Evolutionary conservation across 2,888 invertebrate species (phyloP).

Genomic region (Scrobipalpa atriplicella): DNA sequence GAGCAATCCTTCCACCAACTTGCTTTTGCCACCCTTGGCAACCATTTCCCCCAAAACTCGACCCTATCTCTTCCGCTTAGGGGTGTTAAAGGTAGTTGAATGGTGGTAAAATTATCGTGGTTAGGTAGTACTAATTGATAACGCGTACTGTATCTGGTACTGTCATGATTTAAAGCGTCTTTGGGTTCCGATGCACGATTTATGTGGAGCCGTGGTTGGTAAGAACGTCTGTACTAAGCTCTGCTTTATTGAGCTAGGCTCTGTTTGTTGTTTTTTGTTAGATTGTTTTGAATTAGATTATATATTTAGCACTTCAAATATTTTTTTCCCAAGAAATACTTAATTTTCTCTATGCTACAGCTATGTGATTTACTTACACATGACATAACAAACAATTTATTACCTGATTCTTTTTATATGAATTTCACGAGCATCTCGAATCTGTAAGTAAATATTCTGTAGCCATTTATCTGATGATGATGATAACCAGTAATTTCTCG

Average conservation of each 20-base stretch:
- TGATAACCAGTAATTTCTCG: neutral
- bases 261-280: conserved; percentile 27
- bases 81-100: neutral
- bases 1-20: conserved; percentile 54
- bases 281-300: neutral
- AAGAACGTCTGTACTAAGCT: conserved; percentile 44
- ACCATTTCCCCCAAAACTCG: conserved; percentile 39
- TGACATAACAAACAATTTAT: too few species aligned
- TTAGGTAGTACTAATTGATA: conserved; percentile 72
- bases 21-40: conserved; percentile 40
- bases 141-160: conserved; percentile 70
- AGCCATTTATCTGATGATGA: neutral
- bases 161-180: conserved; percentile 71
- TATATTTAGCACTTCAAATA: neutral
- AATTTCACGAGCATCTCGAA: too few species aligned
- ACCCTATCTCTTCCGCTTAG: conserved; percentile 36
- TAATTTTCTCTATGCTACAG: too few species aligned
- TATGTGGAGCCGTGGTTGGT: conserved; percentile 51
- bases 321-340: too few species aligned
- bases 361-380: too few species aligned
- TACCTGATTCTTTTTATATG: too few species aligned
- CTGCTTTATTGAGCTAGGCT: conserved; percentile 43
- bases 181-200: conserved; percentile 64
- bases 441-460: too few species aligned
- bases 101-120: conserved; percentile 35